Evolutionary conservation across 2,888 invertebrate species (phyloP).

Genomic region (Zele albiditarsus): DNA sequence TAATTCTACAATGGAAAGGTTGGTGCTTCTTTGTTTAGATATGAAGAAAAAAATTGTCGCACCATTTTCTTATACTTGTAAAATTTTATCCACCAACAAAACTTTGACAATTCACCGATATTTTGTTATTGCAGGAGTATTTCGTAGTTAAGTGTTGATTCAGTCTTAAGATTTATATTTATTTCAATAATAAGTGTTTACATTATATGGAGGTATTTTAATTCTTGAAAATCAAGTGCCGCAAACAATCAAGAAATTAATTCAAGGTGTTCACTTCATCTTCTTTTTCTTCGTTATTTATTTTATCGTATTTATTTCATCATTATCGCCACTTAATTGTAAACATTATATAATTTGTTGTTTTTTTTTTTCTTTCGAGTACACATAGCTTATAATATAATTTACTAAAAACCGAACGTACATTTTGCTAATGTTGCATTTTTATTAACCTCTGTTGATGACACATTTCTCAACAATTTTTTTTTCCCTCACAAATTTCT

Average conservation of each 20-base stretch:
- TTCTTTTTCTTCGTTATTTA: conserved; percentile 29
- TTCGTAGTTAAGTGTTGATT: conserved; percentile 40
- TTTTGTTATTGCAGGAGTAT: background rate
- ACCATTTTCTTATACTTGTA: background rate
- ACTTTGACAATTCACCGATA: background rate
- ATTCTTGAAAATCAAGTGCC: conserved; percentile 62
- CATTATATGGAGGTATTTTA: conserved; percentile 70
- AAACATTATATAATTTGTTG: conserved; percentile 43
- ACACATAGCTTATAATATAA: conserved; percentile 52
- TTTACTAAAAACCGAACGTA: conserved; percentile 48
- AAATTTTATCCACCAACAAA: background rate
- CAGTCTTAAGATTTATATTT: conserved; percentile 71
- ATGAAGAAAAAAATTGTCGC: background rate
- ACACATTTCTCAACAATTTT: conserved; percentile 13
- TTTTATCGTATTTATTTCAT: conserved; percentile 35
- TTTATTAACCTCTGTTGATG: conserved; percentile 27
- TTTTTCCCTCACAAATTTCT: background rate
- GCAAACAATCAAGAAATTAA: conserved; percentile 51
- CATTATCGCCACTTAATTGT: conserved; percentile 40
- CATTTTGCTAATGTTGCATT: conserved; percentile 37
- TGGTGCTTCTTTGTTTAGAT: background rate
- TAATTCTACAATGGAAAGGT: background rate
- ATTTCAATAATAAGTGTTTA: conserved; percentile 71
- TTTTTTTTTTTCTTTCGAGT: conserved; percentile 50
- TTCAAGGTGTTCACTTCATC: conserved; percentile 46